Base-by-base conservation (phyloP, 1,140 invertebrate species). In the Temnothorax curvispinosus region DNA sequence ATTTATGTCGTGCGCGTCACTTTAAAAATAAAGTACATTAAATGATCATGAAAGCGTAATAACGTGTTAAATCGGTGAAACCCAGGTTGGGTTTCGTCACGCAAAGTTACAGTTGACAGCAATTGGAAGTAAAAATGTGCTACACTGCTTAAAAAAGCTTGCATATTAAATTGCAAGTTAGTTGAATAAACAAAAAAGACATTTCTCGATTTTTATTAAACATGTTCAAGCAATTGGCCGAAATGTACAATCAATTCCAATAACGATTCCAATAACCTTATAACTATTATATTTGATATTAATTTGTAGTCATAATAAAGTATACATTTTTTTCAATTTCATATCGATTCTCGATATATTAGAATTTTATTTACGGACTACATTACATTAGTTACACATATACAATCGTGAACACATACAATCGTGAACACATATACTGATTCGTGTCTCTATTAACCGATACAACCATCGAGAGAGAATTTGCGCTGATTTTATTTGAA, bases 1-100 rank as follows among this genome's bases (percentile, higher is more conserved):
- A 54, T 44, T 27, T 69, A 69, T 41, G 47, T 11, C 13, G 18
- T 1, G 35, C 11, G 11, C 15, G 21, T 35, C 13, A 18, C 13
- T 81, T 27, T 18, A 69, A 69, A 35, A 44, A 69, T 41, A 69
- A 56, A 81, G 15, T 54, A 44, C 9, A 62, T 64, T 27, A 81
- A 54, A 67, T 18, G 11, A 80, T 78, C 21, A 8, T n/a, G 21
- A 44, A 81, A 69, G 21, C 15, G 47, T 38, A 56, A 52, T 54
- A 41, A 67, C n/a, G 8, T 52, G 8, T 52, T 18, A 81, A 81
- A 27, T 69, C 35, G 38, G 52, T 13, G 52, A 38, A 56, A 7
- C n/a, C 8, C 38, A 44, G n/a, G 1, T 27, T 58, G 7, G 7
- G 7, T 60, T 27, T 11, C 6, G 3, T 50, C 6, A 18, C 9